Base-by-base conservation (phyloP, 2,888 invertebrate species). In the Drosophila hamatofila region DNA sequence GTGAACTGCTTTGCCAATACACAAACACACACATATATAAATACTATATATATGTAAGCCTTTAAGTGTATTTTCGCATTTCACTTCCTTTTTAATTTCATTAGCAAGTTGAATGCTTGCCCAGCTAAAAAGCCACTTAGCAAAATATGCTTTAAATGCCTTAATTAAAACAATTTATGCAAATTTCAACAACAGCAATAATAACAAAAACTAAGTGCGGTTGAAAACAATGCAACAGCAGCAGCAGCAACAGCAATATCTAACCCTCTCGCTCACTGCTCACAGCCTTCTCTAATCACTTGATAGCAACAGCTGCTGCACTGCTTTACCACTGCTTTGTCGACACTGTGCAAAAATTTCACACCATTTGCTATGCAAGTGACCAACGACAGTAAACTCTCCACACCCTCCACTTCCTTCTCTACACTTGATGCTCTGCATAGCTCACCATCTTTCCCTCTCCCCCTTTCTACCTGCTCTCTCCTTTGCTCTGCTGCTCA, bases 81-180 rank as follows among this genome's bases (percentile, higher is more conserved):
- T 61, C 37, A 55, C 57, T 78, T 78, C 66, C 66, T 66, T 77
- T 82, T 78, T 70, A 72, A 75, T 83, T 81, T 72, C 62, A 75
- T 85, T 78, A 75, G 54, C 80, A 62, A 81, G 66, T 75, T 70
- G 51, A 60, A 66, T 66, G 77, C 72, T 68, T 49, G 42, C 61
- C 54, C 63, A 60, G 57, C 59, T 62, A 72, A 49, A 72, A 72
- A 62, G 61, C 68, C 76, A 77, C 72, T 78, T 86, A 54, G 66
- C 81, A 61, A 83, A 83, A 86, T 83, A 78, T 88, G 89, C 81
- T 67, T 85, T 86, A 81, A 89, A 68, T 84, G 89, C 77, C 72
- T 84, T 76, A 82, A 89, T 83, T 89, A 81, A 86, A 88, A 81
- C 81, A 72, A 83, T 79, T 83, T 81, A 89, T 87, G 89, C 72